Conservation (phyloP, 2,888 invertebrate species). For the Leucania comma region DNA sequence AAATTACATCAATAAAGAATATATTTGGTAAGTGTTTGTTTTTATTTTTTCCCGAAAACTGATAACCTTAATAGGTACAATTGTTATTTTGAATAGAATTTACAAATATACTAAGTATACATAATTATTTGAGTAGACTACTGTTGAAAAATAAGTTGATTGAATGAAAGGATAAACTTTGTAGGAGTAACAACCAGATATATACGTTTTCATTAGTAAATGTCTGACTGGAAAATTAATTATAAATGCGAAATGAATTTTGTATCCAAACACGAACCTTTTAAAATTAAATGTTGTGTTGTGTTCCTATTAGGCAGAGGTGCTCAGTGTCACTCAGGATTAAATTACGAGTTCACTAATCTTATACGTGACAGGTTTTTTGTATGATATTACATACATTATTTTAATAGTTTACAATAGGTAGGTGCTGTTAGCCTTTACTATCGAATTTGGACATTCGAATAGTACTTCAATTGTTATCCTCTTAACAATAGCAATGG, state of each 20-base stretch:
- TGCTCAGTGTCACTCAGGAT: constrained; percentile 57
- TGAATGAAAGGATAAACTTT: constrained; percentile 34
- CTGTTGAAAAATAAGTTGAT: constrained; percentile 24
- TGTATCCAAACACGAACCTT: constrained; percentile 46
- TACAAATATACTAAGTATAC: not conserved
- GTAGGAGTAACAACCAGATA: constrained; percentile 20
- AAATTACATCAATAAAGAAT: not conserved
- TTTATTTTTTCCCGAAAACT: not conserved
- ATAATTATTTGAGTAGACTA: not conserved
- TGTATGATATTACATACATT: constrained; percentile 10
- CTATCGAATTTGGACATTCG: constrained; percentile 4
- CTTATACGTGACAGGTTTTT: constrained; percentile 44
- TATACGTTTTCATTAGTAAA: constrained; percentile 57
- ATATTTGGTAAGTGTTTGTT: not conserved
- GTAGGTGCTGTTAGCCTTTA: not conserved
- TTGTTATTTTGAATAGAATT: constrained; percentile 9
- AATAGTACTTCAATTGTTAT: constrained; percentile 25
- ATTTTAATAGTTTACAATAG: constrained; percentile 22
- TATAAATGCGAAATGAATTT: constrained; percentile 40
- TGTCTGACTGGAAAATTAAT: constrained; percentile 53
- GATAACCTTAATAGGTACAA: not conserved
- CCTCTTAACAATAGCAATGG: constrained; percentile 26
- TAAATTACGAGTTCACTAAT: constrained; percentile 47
- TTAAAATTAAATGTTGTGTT: constrained; percentile 36
- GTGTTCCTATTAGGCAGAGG: constrained; percentile 22